These are phyloP conservation scores for Epizoanthus rinbou DNA, from an alignment of 92 coral and sea anemone species.

Conservation along the genomic window DNA sequence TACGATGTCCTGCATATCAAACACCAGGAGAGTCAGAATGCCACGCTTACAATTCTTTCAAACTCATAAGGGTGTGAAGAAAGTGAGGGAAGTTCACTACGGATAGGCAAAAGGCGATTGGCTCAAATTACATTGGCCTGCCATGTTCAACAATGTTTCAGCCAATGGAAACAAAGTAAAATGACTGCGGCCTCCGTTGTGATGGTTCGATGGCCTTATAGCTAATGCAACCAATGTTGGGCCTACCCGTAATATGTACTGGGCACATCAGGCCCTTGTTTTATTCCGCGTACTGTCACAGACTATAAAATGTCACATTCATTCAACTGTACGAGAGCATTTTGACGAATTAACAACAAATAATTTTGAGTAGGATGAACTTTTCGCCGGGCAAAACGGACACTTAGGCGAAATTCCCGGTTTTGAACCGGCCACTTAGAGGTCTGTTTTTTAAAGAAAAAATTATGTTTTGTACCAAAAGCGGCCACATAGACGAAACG, in stretches of 20 bases:
- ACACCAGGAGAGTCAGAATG: not conserved
- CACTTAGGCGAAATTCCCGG: constrained; percentile 19
- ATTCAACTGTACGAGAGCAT: not conserved
- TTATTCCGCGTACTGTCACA: not conserved
- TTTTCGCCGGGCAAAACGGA: constrained; percentile 19
- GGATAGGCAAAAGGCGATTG: constrained; percentile 6
- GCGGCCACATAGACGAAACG: constrained; percentile 11
- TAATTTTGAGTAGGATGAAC: constrained; percentile 5
- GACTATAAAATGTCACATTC: constrained; percentile 5
- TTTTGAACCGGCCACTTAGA: constrained; percentile 18
- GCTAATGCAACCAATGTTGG: constrained; percentile 11
- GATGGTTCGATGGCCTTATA: not conserved
- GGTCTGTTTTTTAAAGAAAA: not conserved
- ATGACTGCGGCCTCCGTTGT: constrained; percentile 10
- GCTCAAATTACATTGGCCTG: constrained; percentile 16
- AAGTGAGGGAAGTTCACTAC: not conserved
- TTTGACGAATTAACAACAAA: constrained; percentile 15
- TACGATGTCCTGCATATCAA: not conserved
- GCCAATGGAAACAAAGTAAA: constrained; percentile 8
- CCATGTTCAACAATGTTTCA: not conserved
- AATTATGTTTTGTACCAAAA: not conserved
- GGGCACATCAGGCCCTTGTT: constrained; percentile 1
- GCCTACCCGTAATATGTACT: constrained; percentile 15
- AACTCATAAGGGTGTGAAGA: too few species aligned
- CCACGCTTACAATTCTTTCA: too few species aligned